phyloP scores from a whole-genome alignment of 2,797 vertebrate genomes.

The Eutrigla gurnardus region DNA sequence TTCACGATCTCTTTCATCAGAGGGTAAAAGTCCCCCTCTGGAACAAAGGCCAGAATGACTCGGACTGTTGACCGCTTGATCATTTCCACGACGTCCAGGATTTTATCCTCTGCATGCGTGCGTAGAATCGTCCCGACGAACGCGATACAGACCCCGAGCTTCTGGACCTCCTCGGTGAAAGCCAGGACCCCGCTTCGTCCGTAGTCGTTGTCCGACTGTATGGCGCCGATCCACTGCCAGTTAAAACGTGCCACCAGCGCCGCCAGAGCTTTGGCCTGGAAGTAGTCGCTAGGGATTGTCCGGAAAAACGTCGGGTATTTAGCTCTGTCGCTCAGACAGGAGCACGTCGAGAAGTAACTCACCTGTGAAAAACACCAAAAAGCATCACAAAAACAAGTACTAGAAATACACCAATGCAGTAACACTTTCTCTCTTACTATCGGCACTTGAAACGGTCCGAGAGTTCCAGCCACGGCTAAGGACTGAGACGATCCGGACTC shows the following conservation, averaged over 20 bases:
- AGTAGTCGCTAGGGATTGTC: slow-evolving; percentile 84
- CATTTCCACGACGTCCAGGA: slow-evolving; percentile 76
- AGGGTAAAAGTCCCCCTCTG: slow-evolving; percentile 81
- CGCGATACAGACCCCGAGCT: slow-evolving; percentile 80
- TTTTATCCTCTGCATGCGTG: slow-evolving; percentile 71
- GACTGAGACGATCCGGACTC: slow-evolving; percentile 86
- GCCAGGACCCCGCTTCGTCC: slow-evolving; percentile 79
- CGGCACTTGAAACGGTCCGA: slow-evolving; percentile 83
- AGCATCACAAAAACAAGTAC: not conserved
- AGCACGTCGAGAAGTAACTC: slow-evolving; percentile 88
- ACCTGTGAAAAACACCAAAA: slow-evolving; percentile 69
- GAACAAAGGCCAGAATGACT: slow-evolving; percentile 83
- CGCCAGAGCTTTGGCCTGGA: slow-evolving; percentile 85
- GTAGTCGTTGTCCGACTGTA: slow-evolving; percentile 85
- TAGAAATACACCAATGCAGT: not conserved
- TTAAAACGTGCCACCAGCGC: slow-evolving; percentile 81
- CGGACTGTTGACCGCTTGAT: slow-evolving; percentile 81
- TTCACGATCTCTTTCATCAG: slow-evolving; percentile 82
- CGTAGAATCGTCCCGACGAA: slow-evolving; percentile 81
- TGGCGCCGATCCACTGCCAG: slow-evolving; percentile 86
- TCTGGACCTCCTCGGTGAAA: slow-evolving; percentile 81
- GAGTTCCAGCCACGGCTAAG: slow-evolving; percentile 75
- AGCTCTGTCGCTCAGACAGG: slow-evolving; percentile 81
- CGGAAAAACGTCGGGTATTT: slow-evolving; percentile 87
- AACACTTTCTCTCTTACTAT: slow-evolving; percentile 69